Evolutionary conservation across 2,113 vertebrate species (phyloP), one percentile per base, ranked within the genome.

Genomic region (Microcebus lehilahytsara): DNA sequence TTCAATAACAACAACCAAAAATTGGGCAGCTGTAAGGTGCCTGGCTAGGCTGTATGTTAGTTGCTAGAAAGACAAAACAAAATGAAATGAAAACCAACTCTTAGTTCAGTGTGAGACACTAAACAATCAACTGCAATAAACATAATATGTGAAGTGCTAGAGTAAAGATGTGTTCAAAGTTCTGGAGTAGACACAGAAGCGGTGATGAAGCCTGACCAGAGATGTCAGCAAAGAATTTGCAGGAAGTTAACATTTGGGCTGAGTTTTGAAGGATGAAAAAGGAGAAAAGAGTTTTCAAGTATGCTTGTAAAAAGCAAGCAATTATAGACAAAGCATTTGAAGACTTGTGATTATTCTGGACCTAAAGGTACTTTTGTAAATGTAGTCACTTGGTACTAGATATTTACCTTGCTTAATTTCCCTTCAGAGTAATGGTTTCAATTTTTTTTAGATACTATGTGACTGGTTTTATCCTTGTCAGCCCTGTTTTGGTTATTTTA

Each of bases 361-460:
- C 12, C 30, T 89, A 66, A 75, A 88, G 5, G 14, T 12, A 78
- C 69, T 86, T 95, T 69, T 4, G 40, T 93, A 93, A 91, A 89
- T 71, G 58, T 92, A n/a, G 69, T 77, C 46, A 83, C 11, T 89
- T 66, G 7, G 23, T 66, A 72, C 17, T 75, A 49, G 13, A 42
- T 64, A 88, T 72, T 83, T 95, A 53, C 79, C 27, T 89, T 91
- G 17, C 16, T 86, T 83, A 89, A 93, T 87, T 95, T 94, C 25
- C 46, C 42, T 95, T 95, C 92, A 93, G 40, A 92, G 40, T 37
- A 93, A 87, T 14, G 22, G 34, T 3, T 91, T 81, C 42, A 23
- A 2, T 71, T 30, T 74, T 86, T 64, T 64, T 53, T 14, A 81
- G 19, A 80, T 71, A 56, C n/a, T 6, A 4, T 34, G 46, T 64